Base-by-base conservation (phyloP, 1,140 invertebrate genomes). In the Trachymyrmex cornetzi region DNA sequence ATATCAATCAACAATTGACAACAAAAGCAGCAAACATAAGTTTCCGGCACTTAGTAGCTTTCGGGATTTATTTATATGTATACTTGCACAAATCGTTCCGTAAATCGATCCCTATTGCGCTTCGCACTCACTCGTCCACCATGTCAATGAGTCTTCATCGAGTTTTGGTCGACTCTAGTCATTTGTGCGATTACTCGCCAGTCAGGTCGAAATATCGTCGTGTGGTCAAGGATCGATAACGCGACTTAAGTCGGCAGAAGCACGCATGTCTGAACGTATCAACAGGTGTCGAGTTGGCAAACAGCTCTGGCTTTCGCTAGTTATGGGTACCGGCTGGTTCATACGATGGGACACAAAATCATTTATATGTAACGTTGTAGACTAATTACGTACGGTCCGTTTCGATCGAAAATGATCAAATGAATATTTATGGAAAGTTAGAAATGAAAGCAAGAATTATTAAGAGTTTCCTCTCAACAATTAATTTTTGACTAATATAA, bases 241-340 rank as follows among this genome's bases (percentile, higher is more conserved):
- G 14, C 22, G 53, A 44, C 16, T 44, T 16, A 2, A 44, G 22
- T 44, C 22, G 22, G n/a, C 22, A 14, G 38, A 77, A 3, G 34
- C 55, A 38, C 75, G 57, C 57, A 30, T 44, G 57, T 7, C 5
- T 27, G 30, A 38, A 19, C 4, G 19, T 5, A 64, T 63, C 75
- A 64, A 77, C 57, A 77, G 59, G 57, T 64, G 59, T 48, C 24
- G 59, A 64, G 24, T 64, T 77, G 75, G 75, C 34, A 24, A 59
- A 5, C 22, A 50, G 0, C 2, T 16, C n/a, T n/a, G 19, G n/a
- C 4, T n/a, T 24, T 69, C 38, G 14, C 11, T 4, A 55, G 16
- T 72, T 14, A 12, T 3, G 5, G 53, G 3, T 67, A 38, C 7
- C 34, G 34, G 34, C 7, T 38, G 34, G 0, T 38, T 38, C 6